Conservation (phyloP, 2,113 vertebrate species). For the Uria lomvia region DNA sequence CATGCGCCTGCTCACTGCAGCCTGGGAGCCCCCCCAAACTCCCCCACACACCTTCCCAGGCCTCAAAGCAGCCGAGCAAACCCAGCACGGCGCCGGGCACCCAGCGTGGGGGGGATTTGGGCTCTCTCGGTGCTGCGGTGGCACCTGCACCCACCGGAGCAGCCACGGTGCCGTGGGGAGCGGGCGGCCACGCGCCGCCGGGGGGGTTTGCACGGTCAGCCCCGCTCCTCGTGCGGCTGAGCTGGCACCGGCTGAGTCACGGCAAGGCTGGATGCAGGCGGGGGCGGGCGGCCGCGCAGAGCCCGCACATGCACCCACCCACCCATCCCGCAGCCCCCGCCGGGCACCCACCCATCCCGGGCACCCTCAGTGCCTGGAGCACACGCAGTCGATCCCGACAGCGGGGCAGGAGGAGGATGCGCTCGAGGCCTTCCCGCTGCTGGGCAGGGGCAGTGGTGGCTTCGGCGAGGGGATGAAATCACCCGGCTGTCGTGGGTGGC, state of each 20-base stretch:
- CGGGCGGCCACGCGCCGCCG: accelerated
- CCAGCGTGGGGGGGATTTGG: accelerated
- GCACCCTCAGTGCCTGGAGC: not conserved
- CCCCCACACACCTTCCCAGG: accelerated
- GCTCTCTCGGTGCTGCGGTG: accelerated
- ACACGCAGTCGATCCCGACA: not conserved
- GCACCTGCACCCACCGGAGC: not conserved
- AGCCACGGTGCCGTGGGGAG: accelerated
- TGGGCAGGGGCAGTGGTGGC: slow-evolving; percentile 47
- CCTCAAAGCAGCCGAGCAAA: not conserved
- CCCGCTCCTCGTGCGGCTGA: not conserved
- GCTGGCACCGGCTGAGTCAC: not conserved
- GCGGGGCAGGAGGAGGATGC: not conserved
- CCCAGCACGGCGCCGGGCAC: accelerated
- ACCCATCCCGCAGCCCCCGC: accelerated
- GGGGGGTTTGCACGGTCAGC: not conserved
- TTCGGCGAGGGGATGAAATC: slow-evolving; percentile 56
- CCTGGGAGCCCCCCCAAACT: not conserved
- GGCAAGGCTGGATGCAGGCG: accelerated
- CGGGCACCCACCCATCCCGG: not conserved
- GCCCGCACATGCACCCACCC: not conserved
- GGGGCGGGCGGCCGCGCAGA: accelerated
- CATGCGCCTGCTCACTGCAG: accelerated
- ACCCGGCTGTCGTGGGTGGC: accelerated
- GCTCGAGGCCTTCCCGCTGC: slow-evolving; percentile 1